A percentile compares a stretch with the other conserved stretches of the same genome.
phyloP scores from a whole-genome alignment of 2,888 invertebrate genomes.

The Tipula vernalis region DNA sequence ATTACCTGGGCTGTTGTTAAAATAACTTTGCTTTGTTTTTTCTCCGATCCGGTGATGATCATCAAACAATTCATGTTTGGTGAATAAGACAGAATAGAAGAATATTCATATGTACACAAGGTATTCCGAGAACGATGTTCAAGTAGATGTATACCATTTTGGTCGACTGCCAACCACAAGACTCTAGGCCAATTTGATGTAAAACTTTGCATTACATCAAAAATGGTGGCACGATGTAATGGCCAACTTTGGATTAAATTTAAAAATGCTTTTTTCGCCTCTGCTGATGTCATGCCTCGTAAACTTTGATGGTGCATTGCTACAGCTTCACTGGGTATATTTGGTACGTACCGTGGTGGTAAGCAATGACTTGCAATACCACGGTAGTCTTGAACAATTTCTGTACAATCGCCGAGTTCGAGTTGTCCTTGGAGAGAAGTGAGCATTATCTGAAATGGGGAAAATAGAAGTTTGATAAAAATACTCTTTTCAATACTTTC shows the following conservation, averaged over 20 bases:
- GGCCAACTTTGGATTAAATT: conserved; percentile 91
- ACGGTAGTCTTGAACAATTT: conserved; percentile 50
- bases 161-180: conserved; percentile 87
- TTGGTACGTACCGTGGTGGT: conserved; percentile 68
- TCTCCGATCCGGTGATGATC: conserved; percentile 82
- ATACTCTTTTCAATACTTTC: not conserved
- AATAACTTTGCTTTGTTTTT: conserved; percentile 88
- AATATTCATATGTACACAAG: conserved; percentile 83
- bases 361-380: conserved; percentile 67
- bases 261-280: conserved; percentile 85
- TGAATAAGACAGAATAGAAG: conserved; percentile 78
- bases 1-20: conserved; percentile 79
- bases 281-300: conserved; percentile 70
- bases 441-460: conserved; percentile 65
- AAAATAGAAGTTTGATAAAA: not conserved
- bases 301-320: conserved; percentile 84
- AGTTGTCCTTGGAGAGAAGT: conserved; percentile 89
- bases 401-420: conserved; percentile 73
- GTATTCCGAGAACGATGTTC: conserved; percentile 80
- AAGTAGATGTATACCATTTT: conserved; percentile 78
- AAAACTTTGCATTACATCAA: conserved; percentile 93
- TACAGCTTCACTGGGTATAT: conserved; percentile 69
- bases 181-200: conserved; percentile 92
- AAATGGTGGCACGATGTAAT: conserved; percentile 82
- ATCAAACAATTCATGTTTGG: conserved; percentile 85